Base-by-base conservation (phyloP, 2,888 invertebrate genomes). In the Priocnemis perturbator region DNA sequence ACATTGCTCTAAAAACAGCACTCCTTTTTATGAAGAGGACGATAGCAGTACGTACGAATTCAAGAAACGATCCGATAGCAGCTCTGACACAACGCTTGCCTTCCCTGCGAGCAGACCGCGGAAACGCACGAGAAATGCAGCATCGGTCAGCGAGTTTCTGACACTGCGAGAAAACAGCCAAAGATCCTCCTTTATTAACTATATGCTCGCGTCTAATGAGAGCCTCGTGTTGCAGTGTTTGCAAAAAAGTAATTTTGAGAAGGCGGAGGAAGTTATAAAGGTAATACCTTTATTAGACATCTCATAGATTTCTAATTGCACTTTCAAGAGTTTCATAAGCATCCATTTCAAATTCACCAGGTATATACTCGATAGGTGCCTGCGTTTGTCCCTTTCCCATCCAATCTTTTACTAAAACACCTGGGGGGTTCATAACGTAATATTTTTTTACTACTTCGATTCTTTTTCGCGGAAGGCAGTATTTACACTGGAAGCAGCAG, bases 241-340 rank as follows among this genome's bases (percentile, higher is more conserved):
- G 52, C 93, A 94, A 81, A 92, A 93, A 70, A 93, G 93, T 67
- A 93, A 95, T 85, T 93, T 94, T 76, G 91, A 91, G 5, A 94
- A 94, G 89, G 95, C 95, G 0, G 93, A 93, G 81, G 93, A 95
- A 89, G 95, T 96, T 70, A 92, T 96, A 79, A 92, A 95, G 93
- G 96, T 96, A 90, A 91, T 65, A 61, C 58, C 45, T 17, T 45
- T 30, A 47, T 59, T 59, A 30, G 58, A 67, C 52, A 63, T 50
- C 58, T 87, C 67, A 91, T 67, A 93, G 86, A 72, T 91, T 91
- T 83, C 90, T 90, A 81, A 93, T 88, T 61, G 90, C 90, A 82
- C 91, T 90, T 82, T 91, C 91, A 59, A 93, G 90, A 72, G 90
- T 89, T 80, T 91, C 90, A 67, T 92, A 92, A 26, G 90, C 90